phyloP scores from a whole-genome alignment of 2,113 vertebrate species.

The Platysteira castanea region DNA sequence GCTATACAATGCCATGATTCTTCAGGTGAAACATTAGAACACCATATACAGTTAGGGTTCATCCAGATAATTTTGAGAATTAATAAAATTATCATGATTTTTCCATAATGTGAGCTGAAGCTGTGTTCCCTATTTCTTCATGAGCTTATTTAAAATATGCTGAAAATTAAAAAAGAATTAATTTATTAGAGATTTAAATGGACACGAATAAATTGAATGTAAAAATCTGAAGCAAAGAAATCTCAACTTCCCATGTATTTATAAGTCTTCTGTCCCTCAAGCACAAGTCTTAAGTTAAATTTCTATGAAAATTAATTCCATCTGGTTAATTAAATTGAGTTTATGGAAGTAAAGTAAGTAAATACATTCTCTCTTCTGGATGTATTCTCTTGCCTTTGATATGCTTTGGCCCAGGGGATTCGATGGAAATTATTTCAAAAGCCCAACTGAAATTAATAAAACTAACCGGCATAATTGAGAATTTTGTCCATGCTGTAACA shows the following conservation, averaged over 20 bases:
- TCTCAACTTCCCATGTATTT: background rate
- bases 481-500: background rate
- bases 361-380: background rate
- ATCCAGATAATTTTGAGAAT: background rate
- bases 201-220: background rate
- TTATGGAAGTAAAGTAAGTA: background rate
- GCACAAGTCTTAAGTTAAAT: background rate
- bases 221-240: background rate
- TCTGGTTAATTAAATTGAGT: background rate
- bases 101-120: background rate
- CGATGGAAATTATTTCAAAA: background rate
- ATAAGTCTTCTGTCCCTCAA: background rate
- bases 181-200: background rate
- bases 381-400: background rate
- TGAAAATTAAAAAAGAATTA: background rate
- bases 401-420: background rate
- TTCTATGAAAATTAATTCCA: background rate
- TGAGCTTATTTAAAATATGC: background rate
- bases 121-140: background rate
- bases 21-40: background rate
- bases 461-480: background rate
- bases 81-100: background rate
- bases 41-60: background rate
- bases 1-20: background rate
- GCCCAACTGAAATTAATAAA: conserved; percentile 27